phyloP scores from a whole-genome alignment of 2,797 vertebrate genomes.

The Hydrophis major region DNA sequence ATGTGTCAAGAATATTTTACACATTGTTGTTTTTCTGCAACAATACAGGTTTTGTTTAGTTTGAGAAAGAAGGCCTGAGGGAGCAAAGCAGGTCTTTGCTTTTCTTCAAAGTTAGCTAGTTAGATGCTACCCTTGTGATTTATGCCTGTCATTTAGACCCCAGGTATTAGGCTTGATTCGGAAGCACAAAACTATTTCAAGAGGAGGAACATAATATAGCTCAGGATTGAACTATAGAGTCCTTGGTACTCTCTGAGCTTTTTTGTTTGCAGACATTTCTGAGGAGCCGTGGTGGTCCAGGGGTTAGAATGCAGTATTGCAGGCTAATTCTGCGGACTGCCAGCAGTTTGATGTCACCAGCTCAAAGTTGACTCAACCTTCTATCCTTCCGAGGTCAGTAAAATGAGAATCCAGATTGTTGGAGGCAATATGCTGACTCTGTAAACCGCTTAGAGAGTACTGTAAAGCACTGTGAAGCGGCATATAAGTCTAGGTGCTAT shows the following conservation, averaged over 20 bases:
- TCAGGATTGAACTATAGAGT: background rate
- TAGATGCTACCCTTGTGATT: background rate
- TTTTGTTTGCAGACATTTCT: background rate
- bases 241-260: background rate
- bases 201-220: background rate
- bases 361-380: background rate
- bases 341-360: background rate
- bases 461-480: background rate
- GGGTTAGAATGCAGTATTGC: background rate
- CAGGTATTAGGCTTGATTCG: background rate
- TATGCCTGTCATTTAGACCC: background rate
- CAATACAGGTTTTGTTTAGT: background rate
- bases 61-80: background rate
- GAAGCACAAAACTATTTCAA: background rate
- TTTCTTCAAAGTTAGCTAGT: background rate
- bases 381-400: background rate
- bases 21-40: background rate
- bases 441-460: background rate
- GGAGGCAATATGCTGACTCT: background rate
- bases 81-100: background rate
- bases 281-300: background rate
- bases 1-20: background rate
- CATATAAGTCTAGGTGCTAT: background rate
- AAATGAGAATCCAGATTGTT: background rate
- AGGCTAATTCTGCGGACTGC: background rate